Percentiles rank a stretch among this genome's conserved stretches.
These are phyloP conservation scores for Pharmacophagus antenor DNA, from an alignment of 2,888 invertebrate species.

Conservation along the genomic window DNA sequence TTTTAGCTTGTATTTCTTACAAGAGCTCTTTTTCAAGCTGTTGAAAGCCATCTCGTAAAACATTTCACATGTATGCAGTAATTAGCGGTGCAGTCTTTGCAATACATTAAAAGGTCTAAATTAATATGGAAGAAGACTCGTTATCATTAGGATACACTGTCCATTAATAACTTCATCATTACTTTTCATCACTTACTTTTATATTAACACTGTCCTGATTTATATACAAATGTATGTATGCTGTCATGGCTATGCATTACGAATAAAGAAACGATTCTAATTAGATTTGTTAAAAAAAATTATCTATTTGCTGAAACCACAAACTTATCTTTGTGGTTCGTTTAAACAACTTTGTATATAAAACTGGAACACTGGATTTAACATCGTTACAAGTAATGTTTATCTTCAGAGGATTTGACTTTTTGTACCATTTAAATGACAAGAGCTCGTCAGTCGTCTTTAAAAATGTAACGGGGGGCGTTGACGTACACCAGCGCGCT, in stretches of 20 bases:
- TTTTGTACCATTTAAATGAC: background rate
- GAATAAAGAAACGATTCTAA: background rate
- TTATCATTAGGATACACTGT: background rate
- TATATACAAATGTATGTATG: background rate
- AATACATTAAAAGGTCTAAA: constrained; percentile 12
- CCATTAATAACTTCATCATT: background rate
- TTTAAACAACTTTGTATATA: background rate
- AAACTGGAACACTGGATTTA: too few species aligned
- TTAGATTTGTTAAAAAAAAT: background rate
- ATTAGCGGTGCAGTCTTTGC: constrained; percentile 20
- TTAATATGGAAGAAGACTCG: constrained; percentile 9
- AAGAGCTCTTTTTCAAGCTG: constrained; percentile 4
- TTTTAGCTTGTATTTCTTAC: constrained; percentile 16
- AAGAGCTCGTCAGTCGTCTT: background rate
- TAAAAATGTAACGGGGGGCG: constrained; percentile 26
- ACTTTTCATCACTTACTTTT: background rate
- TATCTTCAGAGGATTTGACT: background rate
- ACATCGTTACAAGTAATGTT: background rate
- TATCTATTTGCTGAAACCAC: background rate
- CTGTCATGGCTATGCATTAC: background rate
- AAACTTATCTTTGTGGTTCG: background rate
- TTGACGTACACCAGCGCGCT: constrained; percentile 9
- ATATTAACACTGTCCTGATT: too few species aligned
- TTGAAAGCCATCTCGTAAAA: constrained; percentile 23
- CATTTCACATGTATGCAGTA: constrained; percentile 24